Evolutionary conservation across 1,140 invertebrate genomes (phyloP).

Genomic region (Ruditapes philippinarum): DNA sequence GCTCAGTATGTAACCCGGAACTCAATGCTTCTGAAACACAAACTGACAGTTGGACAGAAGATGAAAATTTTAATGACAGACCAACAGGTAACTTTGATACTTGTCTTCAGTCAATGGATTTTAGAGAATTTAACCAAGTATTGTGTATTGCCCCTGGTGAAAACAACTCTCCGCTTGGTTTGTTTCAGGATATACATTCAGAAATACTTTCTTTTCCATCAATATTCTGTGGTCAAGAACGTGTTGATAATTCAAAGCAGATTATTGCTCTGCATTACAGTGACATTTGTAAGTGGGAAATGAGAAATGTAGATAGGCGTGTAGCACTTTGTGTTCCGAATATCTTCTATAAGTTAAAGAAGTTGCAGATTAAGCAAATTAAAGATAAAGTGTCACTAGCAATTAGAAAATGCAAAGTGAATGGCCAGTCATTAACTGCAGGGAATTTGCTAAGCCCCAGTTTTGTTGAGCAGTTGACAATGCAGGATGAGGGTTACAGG

Average conservation of each 20-base stretch:
- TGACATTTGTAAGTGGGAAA: constrained; percentile 50
- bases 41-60: constrained; percentile 12
- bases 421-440: constrained; percentile 64
- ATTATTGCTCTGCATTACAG: constrained; percentile 45
- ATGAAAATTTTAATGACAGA: constrained; percentile 31
- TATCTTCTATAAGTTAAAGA: constrained; percentile 72
- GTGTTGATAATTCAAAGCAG: constrained; percentile 10
- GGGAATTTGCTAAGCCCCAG: constrained; percentile 31
- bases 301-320: constrained; percentile 49
- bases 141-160: constrained; percentile 53
- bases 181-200: constrained; percentile 59
- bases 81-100: not conserved
- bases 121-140: constrained; percentile 32
- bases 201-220: constrained; percentile 30
- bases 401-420: constrained; percentile 66
- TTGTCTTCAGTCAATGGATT: constrained; percentile 5
- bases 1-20: not conserved
- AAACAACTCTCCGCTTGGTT: constrained; percentile 15
- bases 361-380: constrained; percentile 71
- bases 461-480: constrained; percentile 60
- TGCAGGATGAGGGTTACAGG: constrained; percentile 68
- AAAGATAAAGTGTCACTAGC: constrained; percentile 65
- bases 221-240: constrained; percentile 57
- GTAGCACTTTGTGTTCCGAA: constrained; percentile 55
- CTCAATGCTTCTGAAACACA: not conserved